These are phyloP conservation scores for Grallaria varia DNA, from an alignment of 2,113 vertebrate genomes.

Conservation along the genomic window DNA sequence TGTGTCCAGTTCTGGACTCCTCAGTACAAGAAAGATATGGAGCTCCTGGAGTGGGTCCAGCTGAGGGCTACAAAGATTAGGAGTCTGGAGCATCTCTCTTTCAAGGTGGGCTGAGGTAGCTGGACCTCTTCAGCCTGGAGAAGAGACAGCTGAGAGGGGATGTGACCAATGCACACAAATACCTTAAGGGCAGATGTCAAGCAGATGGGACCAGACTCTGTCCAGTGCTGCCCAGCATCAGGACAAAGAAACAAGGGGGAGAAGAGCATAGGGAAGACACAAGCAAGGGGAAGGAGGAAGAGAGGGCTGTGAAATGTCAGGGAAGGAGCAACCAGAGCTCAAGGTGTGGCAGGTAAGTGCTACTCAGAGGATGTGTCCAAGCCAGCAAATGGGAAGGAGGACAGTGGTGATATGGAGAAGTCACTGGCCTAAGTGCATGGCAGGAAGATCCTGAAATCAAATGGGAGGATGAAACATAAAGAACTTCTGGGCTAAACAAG, in stretches of 20 bases:
- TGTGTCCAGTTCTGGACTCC: neutral
- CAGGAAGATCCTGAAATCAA: neutral
- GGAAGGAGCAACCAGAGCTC: neutral
- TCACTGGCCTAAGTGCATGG: accelerated
- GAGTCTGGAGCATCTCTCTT: neutral
- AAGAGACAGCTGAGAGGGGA: neutral
- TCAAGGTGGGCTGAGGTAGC: neutral
- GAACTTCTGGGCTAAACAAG: neutral
- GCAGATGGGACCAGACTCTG: neutral
- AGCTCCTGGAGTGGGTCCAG: neutral
- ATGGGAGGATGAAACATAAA: neutral
- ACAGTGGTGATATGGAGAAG: neutral
- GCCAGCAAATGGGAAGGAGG: accelerated
- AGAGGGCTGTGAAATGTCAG: neutral
- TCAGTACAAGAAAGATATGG: neutral
- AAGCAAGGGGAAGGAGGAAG: neutral
- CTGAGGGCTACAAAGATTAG: neutral
- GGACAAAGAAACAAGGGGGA: neutral
- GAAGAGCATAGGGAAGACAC: neutral
- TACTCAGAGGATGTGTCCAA: neutral
- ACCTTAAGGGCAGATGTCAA: neutral
- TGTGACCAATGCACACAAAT: neutral
- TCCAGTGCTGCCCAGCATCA: neutral
- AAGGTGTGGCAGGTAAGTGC: neutral
- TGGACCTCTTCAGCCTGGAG: neutral